Conservation (phyloP, 2,888 invertebrate genomes). For the Leptinotarsa peninsularis region DNA sequence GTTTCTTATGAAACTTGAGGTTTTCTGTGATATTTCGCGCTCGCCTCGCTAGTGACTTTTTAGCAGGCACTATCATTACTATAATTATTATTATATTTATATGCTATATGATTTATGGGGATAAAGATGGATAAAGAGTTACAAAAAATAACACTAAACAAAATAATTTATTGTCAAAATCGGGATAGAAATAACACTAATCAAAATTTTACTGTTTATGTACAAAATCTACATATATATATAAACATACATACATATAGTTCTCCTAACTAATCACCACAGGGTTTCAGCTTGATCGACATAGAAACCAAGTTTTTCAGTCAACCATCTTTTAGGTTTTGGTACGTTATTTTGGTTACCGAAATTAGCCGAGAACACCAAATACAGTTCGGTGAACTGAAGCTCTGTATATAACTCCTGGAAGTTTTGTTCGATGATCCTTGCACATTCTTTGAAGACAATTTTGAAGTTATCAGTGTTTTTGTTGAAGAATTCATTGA, state of each 20-base stretch:
- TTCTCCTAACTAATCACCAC: constrained; percentile 30
- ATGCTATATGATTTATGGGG: too few relatives aligned
- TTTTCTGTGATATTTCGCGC: too few relatives aligned
- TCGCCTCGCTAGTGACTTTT: too few relatives aligned
- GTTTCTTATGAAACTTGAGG: too few relatives aligned
- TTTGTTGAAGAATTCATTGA: constrained; percentile 49
- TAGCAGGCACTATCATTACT: too few relatives aligned
- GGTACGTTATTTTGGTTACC: constrained; percentile 32
- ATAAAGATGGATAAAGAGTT: too few relatives aligned
- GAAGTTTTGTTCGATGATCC: constrained; percentile 57
- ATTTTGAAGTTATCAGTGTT: constrained; percentile 56
- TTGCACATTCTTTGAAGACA: constrained; percentile 58
- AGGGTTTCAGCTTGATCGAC: constrained; percentile 22
- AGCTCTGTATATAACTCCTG: constrained; percentile 58
- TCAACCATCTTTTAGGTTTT: constrained; percentile 22
- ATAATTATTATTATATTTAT: too few relatives aligned
- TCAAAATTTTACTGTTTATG: constrained; percentile 22
- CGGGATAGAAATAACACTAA: neutral
- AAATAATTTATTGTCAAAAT: too few relatives aligned
- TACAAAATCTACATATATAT: neutral
- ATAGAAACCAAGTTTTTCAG: constrained; percentile 26
- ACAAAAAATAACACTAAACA: too few relatives aligned
- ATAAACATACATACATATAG: neutral
- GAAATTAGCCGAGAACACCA: constrained; percentile 49
- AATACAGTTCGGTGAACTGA: constrained; percentile 53